A percentile compares a stretch with the other conserved stretches of the same genome.
Conservation (phyloP, 2,113 vertebrate genomes). For the Cathartes aura region DNA sequence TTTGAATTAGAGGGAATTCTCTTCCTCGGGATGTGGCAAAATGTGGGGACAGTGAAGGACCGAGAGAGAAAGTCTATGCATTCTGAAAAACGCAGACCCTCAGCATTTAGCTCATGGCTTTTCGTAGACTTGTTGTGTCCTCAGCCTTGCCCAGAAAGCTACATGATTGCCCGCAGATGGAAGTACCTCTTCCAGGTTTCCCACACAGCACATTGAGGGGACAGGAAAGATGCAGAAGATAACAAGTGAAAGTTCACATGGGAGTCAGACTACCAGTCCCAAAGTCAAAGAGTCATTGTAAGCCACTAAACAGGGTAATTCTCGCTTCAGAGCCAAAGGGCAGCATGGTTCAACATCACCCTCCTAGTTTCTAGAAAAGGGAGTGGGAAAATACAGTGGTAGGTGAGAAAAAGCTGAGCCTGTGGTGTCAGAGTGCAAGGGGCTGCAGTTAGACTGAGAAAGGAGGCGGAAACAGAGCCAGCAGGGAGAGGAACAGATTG, state of each 20-base stretch:
- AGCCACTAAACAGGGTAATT: not conserved
- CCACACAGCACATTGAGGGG: not conserved
- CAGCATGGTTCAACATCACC: not conserved
- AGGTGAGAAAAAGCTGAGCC: not conserved
- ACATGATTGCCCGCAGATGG: fast-evolving
- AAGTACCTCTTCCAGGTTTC: not conserved
- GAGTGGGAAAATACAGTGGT: not conserved
- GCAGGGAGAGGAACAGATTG: not conserved
- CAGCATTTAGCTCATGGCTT: not conserved
- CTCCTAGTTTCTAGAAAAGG: not conserved
- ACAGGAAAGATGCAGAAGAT: not conserved
- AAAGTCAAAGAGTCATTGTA: not conserved
- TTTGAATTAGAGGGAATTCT: not conserved
- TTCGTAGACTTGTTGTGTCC: not conserved
- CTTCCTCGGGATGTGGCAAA: not conserved
- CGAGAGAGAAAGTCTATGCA: not conserved
- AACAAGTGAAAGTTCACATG: not conserved
- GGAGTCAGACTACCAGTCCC: not conserved
- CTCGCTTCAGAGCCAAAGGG: not conserved
- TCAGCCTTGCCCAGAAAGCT: not conserved
- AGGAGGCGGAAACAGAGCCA: not conserved
- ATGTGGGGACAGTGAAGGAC: not conserved
- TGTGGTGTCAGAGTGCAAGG: not conserved
- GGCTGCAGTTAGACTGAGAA: not conserved
- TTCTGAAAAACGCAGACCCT: not conserved